phyloP scores from a whole-genome alignment of 2,888 invertebrate species.

The Xylocampa areola region DNA sequence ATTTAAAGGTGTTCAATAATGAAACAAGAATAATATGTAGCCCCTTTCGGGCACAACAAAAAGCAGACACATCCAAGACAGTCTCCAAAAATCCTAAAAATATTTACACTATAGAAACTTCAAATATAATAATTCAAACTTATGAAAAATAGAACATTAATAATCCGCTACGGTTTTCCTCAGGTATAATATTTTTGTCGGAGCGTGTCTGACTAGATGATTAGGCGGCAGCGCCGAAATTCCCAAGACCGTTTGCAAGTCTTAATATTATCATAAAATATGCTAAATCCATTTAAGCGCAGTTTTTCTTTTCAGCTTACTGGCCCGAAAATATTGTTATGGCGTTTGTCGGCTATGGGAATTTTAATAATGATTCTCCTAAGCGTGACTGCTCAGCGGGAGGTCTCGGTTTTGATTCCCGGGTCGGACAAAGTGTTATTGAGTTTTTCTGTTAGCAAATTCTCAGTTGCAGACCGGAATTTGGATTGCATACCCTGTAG shows the following conservation, averaged over 20 bases:
- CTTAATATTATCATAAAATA: slow-evolving; percentile 78
- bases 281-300: slow-evolving; percentile 80
- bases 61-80: too few species aligned
- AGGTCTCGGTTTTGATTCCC: too few species aligned
- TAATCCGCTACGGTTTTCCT: slow-evolving; percentile 49
- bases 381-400: too few species aligned
- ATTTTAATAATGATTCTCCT: slow-evolving; percentile 78
- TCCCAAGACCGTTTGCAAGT: slow-evolving; percentile 68
- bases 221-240: slow-evolving; percentile 59
- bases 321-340: slow-evolving; percentile 80
- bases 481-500: too few species aligned
- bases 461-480: too few species aligned
- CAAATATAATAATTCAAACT: slow-evolving; percentile 44
- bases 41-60: too few species aligned
- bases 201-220: slow-evolving; percentile 59
- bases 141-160: slow-evolving; percentile 59
- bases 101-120: slow-evolving; percentile 26
- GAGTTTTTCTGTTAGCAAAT: too few species aligned
- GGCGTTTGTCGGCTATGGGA: slow-evolving; percentile 71
- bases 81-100: slow-evolving; percentile 6
- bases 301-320: slow-evolving; percentile 78
- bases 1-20: too few species aligned
- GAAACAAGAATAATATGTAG: too few species aligned
- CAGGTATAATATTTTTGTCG: slow-evolving; percentile 53
- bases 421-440: too few species aligned